Percentiles rank a stretch among this genome's conserved stretches.
phyloP scores from a whole-genome alignment of 2,113 vertebrate species.

The Peromyscus californicus region DNA sequence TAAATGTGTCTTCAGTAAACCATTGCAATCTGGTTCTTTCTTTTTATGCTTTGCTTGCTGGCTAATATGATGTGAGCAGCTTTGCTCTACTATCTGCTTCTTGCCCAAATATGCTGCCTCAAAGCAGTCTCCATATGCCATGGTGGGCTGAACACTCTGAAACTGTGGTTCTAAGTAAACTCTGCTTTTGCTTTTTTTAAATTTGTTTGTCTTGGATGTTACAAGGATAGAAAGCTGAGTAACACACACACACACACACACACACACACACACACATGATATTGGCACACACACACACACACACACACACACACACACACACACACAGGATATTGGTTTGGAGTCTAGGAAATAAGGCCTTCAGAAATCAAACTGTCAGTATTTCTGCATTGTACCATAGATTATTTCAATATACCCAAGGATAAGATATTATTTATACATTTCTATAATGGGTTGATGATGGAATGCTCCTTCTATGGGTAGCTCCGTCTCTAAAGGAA shows the following conservation, averaged over 20 bases:
- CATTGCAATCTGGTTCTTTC: not conserved
- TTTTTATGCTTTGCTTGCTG: not conserved
- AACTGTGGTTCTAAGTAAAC: not conserved
- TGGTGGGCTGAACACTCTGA: not conserved
- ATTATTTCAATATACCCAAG: not conserved
- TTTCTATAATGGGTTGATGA: not conserved
- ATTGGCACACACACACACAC: not conserved
- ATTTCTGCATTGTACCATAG: not conserved
- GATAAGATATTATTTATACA: slow-evolving; percentile 3
- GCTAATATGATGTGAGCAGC: not conserved
- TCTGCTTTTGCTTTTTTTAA: not conserved
- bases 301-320: not conserved
- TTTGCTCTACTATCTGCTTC: not conserved
- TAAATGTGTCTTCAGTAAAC: not conserved
- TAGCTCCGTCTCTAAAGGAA: not conserved
- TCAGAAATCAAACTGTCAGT: not conserved
- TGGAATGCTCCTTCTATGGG: not conserved
- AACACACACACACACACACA: not conserved
- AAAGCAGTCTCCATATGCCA: not conserved
- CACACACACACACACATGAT: not conserved
- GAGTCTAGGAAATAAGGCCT: not conserved
- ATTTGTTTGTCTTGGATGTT: not conserved
- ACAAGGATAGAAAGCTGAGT: not conserved
- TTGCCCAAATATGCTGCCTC: no score
- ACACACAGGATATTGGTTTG: not conserved